Evolutionary conservation across 2,888 invertebrate genomes (phyloP).

Genomic region (Phorcus lineatus): DNA sequence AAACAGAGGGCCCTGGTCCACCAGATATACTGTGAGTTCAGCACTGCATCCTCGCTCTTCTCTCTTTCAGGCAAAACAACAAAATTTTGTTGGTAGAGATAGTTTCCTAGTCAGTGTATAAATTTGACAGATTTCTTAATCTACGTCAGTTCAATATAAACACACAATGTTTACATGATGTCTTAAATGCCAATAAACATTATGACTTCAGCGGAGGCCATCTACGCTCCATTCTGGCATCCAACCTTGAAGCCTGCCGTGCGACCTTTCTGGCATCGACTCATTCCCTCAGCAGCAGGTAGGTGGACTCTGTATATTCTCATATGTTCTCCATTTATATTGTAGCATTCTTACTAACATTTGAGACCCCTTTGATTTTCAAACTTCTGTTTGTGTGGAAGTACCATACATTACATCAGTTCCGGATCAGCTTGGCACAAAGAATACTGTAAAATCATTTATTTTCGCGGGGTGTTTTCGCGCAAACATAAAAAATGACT

Average conservation of each 20-base stretch:
- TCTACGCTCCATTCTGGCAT: slow-evolving; percentile 67
- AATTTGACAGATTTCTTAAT: neutral
- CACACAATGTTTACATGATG: neutral
- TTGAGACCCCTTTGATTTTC: too few species aligned
- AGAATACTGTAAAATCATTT: too few species aligned
- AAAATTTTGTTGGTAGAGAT: too few species aligned
- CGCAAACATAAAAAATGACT: too few species aligned
- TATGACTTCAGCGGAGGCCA: slow-evolving; percentile 58
- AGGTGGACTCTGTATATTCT: too few species aligned
- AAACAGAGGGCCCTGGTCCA: slow-evolving; percentile 66
- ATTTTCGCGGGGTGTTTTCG: too few species aligned
- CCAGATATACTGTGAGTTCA: slow-evolving; percentile 65
- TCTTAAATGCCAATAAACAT: neutral
- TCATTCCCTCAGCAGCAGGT: slow-evolving; percentile 68
- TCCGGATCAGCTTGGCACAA: too few species aligned
- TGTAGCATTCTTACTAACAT: too few species aligned
- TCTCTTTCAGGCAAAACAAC: too few species aligned
- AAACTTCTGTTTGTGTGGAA: neutral
- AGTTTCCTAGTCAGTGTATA: too few species aligned
- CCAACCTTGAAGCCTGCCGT: slow-evolving; percentile 56
- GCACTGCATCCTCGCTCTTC: neutral
- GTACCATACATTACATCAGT: too few species aligned
- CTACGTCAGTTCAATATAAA: neutral
- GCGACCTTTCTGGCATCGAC: slow-evolving; percentile 63
- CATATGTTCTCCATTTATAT: too few species aligned